A percentile compares a stretch with the other conserved stretches of the same genome.
These are phyloP conservation scores for Dynastes grantii DNA, from an alignment of 2,888 invertebrate genomes.

Conservation along the genomic window DNA sequence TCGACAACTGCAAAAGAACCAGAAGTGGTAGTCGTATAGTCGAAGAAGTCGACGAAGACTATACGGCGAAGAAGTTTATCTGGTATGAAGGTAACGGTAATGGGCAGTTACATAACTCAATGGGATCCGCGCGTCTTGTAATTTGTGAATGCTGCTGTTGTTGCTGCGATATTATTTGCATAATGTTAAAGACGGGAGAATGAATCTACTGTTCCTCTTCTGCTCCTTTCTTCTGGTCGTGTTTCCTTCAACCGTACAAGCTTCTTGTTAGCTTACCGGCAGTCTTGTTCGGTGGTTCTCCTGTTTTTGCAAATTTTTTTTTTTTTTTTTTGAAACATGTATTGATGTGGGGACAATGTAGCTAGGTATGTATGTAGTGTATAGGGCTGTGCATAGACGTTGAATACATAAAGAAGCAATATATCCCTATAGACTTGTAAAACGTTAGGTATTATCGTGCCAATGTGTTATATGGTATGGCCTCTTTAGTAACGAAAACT, in stretches of 20 bases:
- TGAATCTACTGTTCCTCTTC: slow-evolving; percentile 8
- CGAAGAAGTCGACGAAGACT: slow-evolving; percentile 13
- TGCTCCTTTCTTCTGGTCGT: no score
- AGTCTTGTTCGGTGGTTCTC: neutral
- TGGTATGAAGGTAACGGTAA: slow-evolving; percentile 63
- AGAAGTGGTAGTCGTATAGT: no score
- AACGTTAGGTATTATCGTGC: no score
- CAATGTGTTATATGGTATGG: no score
- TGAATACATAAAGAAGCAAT: no score
- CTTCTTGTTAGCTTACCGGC: neutral
- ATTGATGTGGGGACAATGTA: no score
- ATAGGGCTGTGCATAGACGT: no score
- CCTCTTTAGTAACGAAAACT: no score
- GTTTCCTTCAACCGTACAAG: neutral
- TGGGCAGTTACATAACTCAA: slow-evolving; percentile 65
- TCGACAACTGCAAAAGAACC: slow-evolving; percentile 5
- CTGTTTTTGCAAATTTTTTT: neutral
- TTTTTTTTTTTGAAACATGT: no score
- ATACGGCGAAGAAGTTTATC: slow-evolving; percentile 39
- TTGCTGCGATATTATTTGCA: slow-evolving; percentile 40
- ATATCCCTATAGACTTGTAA: no score
- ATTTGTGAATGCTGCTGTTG: slow-evolving; percentile 58
- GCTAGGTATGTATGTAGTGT: no score
- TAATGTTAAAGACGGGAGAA: slow-evolving; percentile 17
- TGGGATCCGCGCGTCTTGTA: slow-evolving; percentile 62